phyloP scores from a whole-genome alignment of 2,888 invertebrate species.

The Scaptomyza tumidula region DNA sequence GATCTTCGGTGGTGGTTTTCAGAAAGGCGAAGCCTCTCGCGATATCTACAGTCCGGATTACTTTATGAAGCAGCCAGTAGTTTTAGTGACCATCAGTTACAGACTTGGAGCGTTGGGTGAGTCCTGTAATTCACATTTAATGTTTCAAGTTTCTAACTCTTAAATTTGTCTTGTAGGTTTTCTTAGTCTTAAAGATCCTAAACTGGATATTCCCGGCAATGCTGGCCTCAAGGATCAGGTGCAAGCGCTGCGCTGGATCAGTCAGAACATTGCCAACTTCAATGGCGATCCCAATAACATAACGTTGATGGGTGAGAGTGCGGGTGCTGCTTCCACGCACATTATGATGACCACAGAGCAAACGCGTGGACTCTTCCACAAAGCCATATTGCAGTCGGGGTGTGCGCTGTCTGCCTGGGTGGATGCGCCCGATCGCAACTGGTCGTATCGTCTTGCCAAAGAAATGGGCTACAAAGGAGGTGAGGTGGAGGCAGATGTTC shows the following conservation, averaged over 20 bases:
- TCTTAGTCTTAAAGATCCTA: slow-evolving; percentile 84
- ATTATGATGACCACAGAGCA: slow-evolving; percentile 85
- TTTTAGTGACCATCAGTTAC: slow-evolving; percentile 85
- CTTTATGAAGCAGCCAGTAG: slow-evolving; percentile 84
- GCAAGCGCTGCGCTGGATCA: slow-evolving; percentile 85
- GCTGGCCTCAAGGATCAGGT: slow-evolving; percentile 86
- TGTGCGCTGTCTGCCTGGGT: slow-evolving; percentile 79
- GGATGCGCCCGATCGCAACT: slow-evolving; percentile 66
- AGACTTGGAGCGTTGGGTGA: slow-evolving; percentile 85
- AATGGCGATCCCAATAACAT: slow-evolving; percentile 86
- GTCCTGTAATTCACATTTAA: neutral
- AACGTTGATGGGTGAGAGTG: slow-evolving; percentile 86
- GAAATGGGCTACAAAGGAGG: slow-evolving; percentile 81
- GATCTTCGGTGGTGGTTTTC: slow-evolving; percentile 85
- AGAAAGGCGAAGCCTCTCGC: slow-evolving; percentile 84
- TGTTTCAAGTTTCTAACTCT: neutral
- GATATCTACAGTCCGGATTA: slow-evolving; percentile 85
- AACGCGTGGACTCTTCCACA: slow-evolving; percentile 84
- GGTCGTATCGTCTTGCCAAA: slow-evolving; percentile 79
- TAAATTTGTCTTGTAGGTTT: slow-evolving; percentile 83
- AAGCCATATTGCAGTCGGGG: slow-evolving; percentile 83
- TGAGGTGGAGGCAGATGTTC: slow-evolving; percentile 78
- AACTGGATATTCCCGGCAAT: slow-evolving; percentile 85
- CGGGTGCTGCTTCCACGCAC: slow-evolving; percentile 85
- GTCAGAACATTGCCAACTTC: slow-evolving; percentile 85